phyloP scores from a whole-genome alignment of 2,113 vertebrate species.

The Panurus biarmicus region DNA sequence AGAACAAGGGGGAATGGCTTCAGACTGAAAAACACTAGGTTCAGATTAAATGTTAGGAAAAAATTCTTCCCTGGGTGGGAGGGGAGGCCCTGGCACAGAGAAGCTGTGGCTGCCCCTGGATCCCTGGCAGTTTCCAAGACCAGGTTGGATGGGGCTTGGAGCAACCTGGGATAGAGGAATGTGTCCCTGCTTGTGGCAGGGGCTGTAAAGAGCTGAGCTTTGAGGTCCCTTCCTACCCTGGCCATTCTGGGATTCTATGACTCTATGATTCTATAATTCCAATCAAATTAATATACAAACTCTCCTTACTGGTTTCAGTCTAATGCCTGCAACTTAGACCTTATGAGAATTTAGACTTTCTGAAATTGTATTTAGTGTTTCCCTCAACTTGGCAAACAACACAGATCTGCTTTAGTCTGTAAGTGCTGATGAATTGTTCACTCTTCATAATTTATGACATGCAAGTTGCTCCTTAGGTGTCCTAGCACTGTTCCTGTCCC shows the following conservation, averaged over 20 bases:
- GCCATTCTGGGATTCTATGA: background rate
- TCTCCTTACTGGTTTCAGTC: background rate
- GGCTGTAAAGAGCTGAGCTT: fast-evolving
- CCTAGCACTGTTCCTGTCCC: background rate
- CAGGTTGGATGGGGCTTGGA: fast-evolving
- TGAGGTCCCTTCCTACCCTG: background rate
- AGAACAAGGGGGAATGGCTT: background rate
- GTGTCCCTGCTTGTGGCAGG: background rate
- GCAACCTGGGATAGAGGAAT: fast-evolving
- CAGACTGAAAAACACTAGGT: background rate
- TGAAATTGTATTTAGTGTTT: background rate
- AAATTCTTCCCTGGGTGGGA: background rate
- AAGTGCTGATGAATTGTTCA: background rate
- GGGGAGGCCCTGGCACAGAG: background rate
- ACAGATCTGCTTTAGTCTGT: background rate
- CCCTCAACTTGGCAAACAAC: background rate
- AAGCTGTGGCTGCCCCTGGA: background rate
- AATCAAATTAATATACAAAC: background rate
- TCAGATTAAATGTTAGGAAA: background rate
- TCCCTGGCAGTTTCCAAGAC: background rate
- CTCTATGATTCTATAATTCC: background rate
- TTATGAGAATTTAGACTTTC: background rate
- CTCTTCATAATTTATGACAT: background rate
- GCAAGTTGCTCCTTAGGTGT: background rate
- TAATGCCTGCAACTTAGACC: fast-evolving